A percentile compares a stretch with the other conserved stretches of the same genome.
Conservation (phyloP, 2,113 vertebrate genomes). For the Amphilophus citrinellus region DNA sequence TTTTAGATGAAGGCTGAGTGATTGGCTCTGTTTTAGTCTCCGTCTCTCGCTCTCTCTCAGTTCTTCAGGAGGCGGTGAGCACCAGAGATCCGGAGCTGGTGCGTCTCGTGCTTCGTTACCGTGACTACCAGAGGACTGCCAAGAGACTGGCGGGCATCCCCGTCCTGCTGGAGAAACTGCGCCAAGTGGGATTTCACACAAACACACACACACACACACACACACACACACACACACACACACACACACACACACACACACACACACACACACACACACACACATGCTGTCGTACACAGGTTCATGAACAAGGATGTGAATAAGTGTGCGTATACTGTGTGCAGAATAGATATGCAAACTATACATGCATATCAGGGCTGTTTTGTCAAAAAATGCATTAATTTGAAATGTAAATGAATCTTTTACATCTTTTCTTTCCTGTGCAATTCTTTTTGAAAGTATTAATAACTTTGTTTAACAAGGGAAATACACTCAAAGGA, state of each 20-base stretch:
- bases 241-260: background rate
- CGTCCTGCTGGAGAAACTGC: conserved; percentile 92
- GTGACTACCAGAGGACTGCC: conserved; percentile 95
- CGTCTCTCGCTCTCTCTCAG: conserved; percentile 70
- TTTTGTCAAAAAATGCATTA: background rate
- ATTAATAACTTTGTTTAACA: conserved; percentile 54
- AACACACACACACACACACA: conserved; percentile 6
- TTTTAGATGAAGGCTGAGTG: conserved; percentile 67
- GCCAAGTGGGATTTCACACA: conserved; percentile 85
- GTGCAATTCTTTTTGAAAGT: conserved; percentile 33
- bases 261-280: background rate
- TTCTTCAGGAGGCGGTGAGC: conserved; percentile 96
- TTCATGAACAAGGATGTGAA: background rate
- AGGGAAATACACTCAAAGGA: background rate
- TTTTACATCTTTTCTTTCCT: conserved; percentile 5
- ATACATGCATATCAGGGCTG: background rate
- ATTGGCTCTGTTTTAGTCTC: conserved; percentile 38
- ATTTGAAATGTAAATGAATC: conserved; percentile 34
- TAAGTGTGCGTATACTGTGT: background rate
- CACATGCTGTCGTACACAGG: background rate
- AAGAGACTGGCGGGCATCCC: conserved; percentile 96
- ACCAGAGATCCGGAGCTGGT: conserved; percentile 93
- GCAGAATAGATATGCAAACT: background rate
- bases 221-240: background rate
- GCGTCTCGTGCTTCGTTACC: conserved; percentile 92